These are phyloP conservation scores for Carettochelys insculpta DNA, from an alignment of 2,113 vertebrate species.

Conservation along the genomic window DNA sequence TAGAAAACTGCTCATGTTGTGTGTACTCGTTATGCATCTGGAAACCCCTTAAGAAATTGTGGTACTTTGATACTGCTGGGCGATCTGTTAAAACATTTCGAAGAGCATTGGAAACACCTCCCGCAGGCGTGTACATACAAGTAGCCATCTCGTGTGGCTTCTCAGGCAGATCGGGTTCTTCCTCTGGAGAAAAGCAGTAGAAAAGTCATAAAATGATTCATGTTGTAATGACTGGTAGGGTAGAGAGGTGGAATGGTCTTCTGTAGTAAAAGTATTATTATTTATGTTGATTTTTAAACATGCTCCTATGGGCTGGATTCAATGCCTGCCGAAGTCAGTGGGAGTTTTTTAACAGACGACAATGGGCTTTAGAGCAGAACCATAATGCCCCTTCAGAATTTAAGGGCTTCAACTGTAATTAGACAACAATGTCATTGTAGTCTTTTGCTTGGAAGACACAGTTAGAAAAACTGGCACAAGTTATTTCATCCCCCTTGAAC, in stretches of 20 bases:
- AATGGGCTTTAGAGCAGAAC: background rate
- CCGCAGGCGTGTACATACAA: constrained; percentile 65
- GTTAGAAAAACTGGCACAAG: background rate
- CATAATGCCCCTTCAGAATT: background rate
- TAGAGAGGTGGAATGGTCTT: background rate
- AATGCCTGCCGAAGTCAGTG: background rate
- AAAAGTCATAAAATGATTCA: background rate
- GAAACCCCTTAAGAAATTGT: constrained; percentile 79
- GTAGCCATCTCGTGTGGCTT: constrained; percentile 76
- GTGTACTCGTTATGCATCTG: constrained; percentile 78
- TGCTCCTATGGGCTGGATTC: background rate
- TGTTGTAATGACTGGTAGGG: background rate
- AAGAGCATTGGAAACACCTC: constrained; percentile 65
- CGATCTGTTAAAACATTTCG: constrained; percentile 76
- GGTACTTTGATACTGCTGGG: constrained; percentile 76
- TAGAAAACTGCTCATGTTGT: constrained; percentile 68
- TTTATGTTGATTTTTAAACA: background rate
- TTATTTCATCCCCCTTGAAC: background rate
- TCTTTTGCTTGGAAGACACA: background rate
- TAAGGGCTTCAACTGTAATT: background rate
- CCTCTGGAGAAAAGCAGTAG: constrained; percentile 54
- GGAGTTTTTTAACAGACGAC: background rate
- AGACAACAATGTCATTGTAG: too few relatives aligned
- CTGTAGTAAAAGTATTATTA: background rate
- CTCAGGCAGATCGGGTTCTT: constrained; percentile 73